These are phyloP conservation scores for Heliothis virescens DNA, from an alignment of 1,140 invertebrate genomes.

Conservation along the genomic window DNA sequence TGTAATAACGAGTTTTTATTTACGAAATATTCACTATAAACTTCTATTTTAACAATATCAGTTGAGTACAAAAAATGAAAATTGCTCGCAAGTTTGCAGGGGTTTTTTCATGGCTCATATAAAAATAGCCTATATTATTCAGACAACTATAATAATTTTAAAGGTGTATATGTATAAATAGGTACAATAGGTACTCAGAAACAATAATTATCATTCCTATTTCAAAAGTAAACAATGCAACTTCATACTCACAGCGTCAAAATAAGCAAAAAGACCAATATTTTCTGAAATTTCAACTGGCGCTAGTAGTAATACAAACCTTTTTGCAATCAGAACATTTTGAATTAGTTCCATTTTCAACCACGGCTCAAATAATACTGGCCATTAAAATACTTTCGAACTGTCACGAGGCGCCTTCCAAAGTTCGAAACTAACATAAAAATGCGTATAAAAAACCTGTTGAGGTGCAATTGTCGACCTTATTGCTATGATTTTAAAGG, in stretches of 20 bases:
- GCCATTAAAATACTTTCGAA: neutral
- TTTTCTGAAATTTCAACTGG: neutral
- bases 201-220: no score
- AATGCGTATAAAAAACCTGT: neutral
- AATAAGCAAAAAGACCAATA: neutral
- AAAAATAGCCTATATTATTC: no score
- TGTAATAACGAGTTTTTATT: no score
- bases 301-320: neutral
- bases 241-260: neutral
- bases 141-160: no score
- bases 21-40: no score
- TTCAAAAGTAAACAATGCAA: neutral
- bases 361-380: neutral
- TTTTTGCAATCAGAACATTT: neutral
- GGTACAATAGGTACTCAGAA: no score
- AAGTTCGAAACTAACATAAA: neutral
- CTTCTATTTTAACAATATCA: no score
- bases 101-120: no score
- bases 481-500: neutral
- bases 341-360: neutral
- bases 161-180: no score
- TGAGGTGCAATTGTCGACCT: neutral
- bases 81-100: no score
- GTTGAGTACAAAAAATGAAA: no score
- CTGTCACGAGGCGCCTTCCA: constrained; percentile 17